Evolutionary conservation across 2,888 invertebrate species (phyloP).

Genomic region (Agyllia agylla): DNA sequence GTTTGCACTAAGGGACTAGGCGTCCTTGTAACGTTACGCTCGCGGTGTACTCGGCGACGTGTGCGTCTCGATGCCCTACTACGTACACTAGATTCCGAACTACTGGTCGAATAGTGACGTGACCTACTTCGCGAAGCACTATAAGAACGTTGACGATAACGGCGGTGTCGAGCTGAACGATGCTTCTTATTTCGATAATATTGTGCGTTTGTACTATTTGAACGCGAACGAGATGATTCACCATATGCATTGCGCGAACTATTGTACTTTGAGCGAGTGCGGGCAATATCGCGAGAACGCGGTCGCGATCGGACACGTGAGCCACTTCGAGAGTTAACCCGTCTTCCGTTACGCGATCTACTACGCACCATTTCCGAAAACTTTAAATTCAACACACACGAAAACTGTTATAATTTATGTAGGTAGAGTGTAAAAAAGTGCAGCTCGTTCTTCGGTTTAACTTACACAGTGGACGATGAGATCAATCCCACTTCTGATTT

Average conservation of each 20-base stretch:
- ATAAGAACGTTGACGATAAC: too few relatives aligned
- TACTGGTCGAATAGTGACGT: too few relatives aligned
- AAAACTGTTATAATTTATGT: neutral
- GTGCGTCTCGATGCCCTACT: too few relatives aligned
- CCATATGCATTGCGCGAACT: neutral
- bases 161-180: neutral
- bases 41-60: too few relatives aligned
- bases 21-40: too few relatives aligned
- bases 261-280: neutral
- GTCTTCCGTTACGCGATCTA: neutral
- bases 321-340: neutral
- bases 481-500: neutral
- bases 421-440: neutral
- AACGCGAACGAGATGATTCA: neutral
- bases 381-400: neutral
- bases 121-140: too few relatives aligned
- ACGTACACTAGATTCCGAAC: too few relatives aligned
- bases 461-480: neutral
- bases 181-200: neutral
- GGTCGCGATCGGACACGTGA: neutral
- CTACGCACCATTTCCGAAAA: neutral
- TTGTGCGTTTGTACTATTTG: neutral
- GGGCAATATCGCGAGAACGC: too few relatives aligned
- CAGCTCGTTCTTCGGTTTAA: neutral
- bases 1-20: too few relatives aligned